A percentile compares a stretch with the other conserved stretches of the same genome.
Conservation (phyloP, 1,140 invertebrate genomes). For the Hyles euphorbiae region DNA sequence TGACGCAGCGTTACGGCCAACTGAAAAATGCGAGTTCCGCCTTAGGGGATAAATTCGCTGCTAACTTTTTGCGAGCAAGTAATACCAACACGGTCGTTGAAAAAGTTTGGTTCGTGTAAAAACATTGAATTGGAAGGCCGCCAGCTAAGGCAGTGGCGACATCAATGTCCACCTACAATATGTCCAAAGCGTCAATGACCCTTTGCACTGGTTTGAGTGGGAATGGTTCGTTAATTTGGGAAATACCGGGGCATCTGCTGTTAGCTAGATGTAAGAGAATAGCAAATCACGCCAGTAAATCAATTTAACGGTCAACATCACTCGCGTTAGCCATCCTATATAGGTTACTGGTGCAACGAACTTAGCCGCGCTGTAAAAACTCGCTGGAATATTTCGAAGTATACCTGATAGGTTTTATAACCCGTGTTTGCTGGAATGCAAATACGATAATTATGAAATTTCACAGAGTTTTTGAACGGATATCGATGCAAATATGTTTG, state of each 20-base stretch:
- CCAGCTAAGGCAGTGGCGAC: conserved; percentile 26
- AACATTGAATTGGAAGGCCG: conserved; percentile 37
- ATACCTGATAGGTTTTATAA: too few relatives aligned
- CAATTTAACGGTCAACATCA: too few relatives aligned
- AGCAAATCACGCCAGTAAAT: too few relatives aligned
- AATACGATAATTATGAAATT: not conserved
- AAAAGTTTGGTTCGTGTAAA: conserved; percentile 30
- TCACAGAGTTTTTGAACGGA: not conserved
- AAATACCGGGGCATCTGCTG: too few relatives aligned
- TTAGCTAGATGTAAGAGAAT: too few relatives aligned
- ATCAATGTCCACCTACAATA: conserved; percentile 15
- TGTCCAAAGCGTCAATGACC: conserved; percentile 8
- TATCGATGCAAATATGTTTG: not conserved
- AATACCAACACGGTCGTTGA: conserved; percentile 16
- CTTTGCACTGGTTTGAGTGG: not conserved
- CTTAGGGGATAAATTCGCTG: conserved; percentile 17
- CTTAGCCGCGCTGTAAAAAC: too few relatives aligned
- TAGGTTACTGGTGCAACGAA: too few relatives aligned
- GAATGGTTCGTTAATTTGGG: too few relatives aligned
- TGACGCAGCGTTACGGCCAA: not conserved
- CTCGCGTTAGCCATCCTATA: too few relatives aligned
- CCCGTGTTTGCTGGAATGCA: too few relatives aligned
- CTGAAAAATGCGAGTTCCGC: conserved; percentile 2
- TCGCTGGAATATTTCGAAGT: too few relatives aligned
- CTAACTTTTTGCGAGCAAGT: conserved; percentile 21